Base-by-base conservation (phyloP, 1,140 invertebrate genomes). In the Melipona quadrifasciata region DNA sequence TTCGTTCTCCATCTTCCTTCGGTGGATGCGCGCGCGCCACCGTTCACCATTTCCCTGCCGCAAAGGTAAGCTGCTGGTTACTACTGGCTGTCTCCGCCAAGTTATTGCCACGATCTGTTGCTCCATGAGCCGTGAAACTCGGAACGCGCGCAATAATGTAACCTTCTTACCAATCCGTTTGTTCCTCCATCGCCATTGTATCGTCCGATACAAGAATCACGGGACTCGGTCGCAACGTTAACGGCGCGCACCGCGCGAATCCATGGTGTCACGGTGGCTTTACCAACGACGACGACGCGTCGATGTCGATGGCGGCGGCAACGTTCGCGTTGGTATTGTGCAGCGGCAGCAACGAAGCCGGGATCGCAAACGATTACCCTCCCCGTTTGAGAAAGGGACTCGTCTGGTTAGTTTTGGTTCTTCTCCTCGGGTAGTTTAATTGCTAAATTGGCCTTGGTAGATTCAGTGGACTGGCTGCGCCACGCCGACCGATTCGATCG, bases 341-440 rank as follows among this genome's bases (percentile, higher is more conserved):
- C 65, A 72, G 70, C 67, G 34, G 34, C 53, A 39, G 27, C 53
- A 39, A 34, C 58, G 34, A 58, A 34, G 51, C 34, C 57, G 80
- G 14, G 53, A 73, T 68, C 51, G 80, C 73, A 71, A 47, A 82
- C 65, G 68, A 80, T 86, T 81, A 86, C 86, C 68, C 70, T 76
- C 8, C 65, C 34, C 74, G 53, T 47, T 70, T 58, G 82, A 78
- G 34, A 51, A 57, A 71, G 39, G 67, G 64, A 58, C 65, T 19
- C 84, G 87, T 92, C 89, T 89, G 86, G 82, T 89, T 90, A 85
- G 88, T 87, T 89, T 87, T 67, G 82, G 86, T 90, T 89, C 87
- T 92, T 89, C 86, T 91, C 86, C 86, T 86, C 87, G 89, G 87
- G 82, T 91, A 93, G 89, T 93, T 93, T 92, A 93, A 92, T 93